Evolutionary conservation across 1,140 invertebrate species (phyloP).

Genomic region (Megalopta genalis): DNA sequence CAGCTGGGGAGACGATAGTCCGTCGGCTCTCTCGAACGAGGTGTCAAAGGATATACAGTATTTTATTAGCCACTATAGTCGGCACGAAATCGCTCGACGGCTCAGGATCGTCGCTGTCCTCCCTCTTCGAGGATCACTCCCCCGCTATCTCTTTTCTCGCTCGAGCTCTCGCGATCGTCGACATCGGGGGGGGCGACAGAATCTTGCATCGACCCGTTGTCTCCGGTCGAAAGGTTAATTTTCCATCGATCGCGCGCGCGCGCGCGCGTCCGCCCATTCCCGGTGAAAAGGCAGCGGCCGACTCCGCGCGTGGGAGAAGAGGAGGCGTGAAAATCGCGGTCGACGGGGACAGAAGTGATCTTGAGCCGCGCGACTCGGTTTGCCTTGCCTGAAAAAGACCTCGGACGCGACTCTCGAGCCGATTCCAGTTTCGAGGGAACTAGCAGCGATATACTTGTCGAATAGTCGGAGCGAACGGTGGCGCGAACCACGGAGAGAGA

Average conservation of each 20-base stretch:
- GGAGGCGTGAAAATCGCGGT: not conserved
- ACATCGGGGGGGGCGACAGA: no score
- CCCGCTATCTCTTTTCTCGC: not conserved
- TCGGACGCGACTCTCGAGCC: not conserved
- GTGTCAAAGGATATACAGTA: not conserved
- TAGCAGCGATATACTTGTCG: slow-evolving; percentile 8
- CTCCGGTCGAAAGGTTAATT: not conserved
- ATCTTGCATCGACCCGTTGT: no score
- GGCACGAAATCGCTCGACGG: not conserved
- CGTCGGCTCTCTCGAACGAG: not conserved
- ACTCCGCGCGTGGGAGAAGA: not conserved
- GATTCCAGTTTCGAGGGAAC: slow-evolving; percentile 6
- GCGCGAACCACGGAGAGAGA: slow-evolving; percentile 1
- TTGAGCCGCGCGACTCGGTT: not conserved
- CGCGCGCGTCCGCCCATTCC: not conserved
- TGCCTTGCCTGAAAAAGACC: not conserved
- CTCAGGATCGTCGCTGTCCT: not conserved
- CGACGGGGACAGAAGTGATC: not conserved
- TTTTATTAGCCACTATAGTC: not conserved
- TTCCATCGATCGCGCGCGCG: no score
- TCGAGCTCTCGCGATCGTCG: no score
- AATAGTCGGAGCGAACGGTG: slow-evolving; percentile 21
- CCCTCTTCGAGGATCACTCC: not conserved
- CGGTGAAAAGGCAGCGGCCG: not conserved
- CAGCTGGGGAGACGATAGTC: not conserved